phyloP scores from a whole-genome alignment of 1,140 invertebrate genomes.

The Oppia nitens region DNA sequence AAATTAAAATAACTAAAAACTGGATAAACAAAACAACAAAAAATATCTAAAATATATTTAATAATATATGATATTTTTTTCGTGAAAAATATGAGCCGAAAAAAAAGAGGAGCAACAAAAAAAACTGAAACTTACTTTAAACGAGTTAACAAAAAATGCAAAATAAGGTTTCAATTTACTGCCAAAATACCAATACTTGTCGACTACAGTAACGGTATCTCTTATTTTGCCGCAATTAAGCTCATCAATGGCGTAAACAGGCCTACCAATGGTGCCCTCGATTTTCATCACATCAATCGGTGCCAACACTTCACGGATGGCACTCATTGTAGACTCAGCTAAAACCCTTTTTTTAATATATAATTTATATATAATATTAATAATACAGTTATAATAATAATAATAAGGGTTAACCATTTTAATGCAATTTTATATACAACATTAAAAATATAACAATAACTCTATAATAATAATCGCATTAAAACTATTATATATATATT shows the following conservation, averaged over 20 bases:
- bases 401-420: background rate
- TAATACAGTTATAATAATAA: too few relatives aligned
- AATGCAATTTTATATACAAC: too few relatives aligned
- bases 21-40: too few relatives aligned
- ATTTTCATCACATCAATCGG: conserved; percentile 64
- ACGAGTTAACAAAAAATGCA: conserved; percentile 43
- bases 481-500: too few relatives aligned
- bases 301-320: conserved; percentile 50
- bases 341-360: conserved; percentile 35
- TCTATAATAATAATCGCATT: too few relatives aligned
- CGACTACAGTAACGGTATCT: conserved; percentile 37
- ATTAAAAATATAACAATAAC: too few relatives aligned
- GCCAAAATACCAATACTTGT: conserved; percentile 67
- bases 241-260: conserved; percentile 55
- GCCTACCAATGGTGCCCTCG: conserved; percentile 43
- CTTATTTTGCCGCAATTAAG: conserved; percentile 67
- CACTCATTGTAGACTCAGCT: conserved; percentile 58
- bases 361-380: conserved; percentile 5
- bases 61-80: too few relatives aligned
- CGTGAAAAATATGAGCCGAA: too few relatives aligned
- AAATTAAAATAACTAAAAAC: too few relatives aligned
- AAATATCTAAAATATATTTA: too few relatives aligned
- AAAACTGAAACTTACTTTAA: conserved; percentile 31
- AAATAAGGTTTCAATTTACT: conserved; percentile 46
- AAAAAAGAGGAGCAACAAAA: background rate